A percentile compares a stretch with the other conserved stretches of the same genome.
These are phyloP conservation scores for Aporophyla lueneburgensis DNA, from an alignment of 2,888 invertebrate species.

Conservation along the genomic window DNA sequence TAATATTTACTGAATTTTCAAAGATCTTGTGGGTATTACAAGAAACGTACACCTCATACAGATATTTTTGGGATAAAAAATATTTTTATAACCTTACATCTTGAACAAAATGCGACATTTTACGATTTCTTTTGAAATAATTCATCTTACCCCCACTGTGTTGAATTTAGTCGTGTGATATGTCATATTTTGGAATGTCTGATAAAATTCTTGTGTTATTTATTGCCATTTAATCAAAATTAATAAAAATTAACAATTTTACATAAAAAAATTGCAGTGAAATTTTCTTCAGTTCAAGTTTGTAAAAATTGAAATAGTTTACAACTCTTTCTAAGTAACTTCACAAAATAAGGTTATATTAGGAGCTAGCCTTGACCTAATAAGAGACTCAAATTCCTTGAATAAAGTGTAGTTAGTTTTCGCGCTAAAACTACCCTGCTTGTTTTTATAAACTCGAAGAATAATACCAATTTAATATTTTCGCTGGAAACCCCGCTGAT, in stretches of 20 bases:
- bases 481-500: too few relatives aligned
- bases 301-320: not conserved
- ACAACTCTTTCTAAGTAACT: too few relatives aligned
- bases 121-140: not conserved
- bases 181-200: conserved; percentile 48
- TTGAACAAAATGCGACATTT: not conserved
- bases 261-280: conserved; percentile 18
- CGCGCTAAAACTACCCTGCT: not conserved
- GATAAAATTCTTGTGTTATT: conserved; percentile 31
- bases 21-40: not conserved
- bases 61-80: not conserved
- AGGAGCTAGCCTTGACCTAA: not conserved
- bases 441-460: not conserved
- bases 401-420: not conserved
- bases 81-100: conserved; percentile 38
- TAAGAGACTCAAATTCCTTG: not conserved
- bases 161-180: conserved; percentile 47
- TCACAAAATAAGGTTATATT: conserved; percentile 17
- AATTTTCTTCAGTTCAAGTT: not conserved
- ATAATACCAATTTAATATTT: not conserved
- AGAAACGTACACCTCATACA: not conserved
- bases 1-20: conserved; percentile 1
- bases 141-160: conserved; percentile 18
- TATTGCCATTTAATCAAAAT: not conserved
- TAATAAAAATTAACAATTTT: not conserved